phyloP scores from a whole-genome alignment of 2,113 vertebrate species.

The Pseudopipra pipra region DNA sequence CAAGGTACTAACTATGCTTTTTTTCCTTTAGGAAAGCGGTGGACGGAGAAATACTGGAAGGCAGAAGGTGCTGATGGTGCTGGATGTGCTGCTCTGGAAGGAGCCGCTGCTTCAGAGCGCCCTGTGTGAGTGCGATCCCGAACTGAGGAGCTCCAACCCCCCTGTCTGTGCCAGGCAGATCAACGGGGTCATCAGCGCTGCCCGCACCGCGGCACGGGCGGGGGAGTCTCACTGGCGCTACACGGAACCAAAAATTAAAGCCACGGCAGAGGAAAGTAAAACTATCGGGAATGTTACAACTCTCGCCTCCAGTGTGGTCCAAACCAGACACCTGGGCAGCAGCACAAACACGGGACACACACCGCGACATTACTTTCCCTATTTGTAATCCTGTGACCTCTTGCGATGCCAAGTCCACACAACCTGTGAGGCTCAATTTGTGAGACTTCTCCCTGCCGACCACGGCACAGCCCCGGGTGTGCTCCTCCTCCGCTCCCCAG shows the following conservation, averaged over 20 bases:
- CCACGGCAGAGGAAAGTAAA: rapidly evolving
- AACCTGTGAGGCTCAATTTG: rapidly evolving
- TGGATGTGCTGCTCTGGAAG: background rate
- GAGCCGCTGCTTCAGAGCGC: background rate
- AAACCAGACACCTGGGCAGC: rapidly evolving
- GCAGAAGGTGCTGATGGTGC: background rate
- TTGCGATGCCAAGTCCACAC: rapidly evolving
- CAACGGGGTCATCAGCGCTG: too few species aligned
- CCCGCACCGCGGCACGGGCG: rapidly evolving
- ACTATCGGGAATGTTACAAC: rapidly evolving
- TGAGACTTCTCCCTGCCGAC: rapidly evolving
- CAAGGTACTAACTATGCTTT: background rate
- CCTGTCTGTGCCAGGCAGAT: rapidly evolving
- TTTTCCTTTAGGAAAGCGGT: background rate
- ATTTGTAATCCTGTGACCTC: rapidly evolving
- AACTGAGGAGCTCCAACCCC: rapidly evolving
- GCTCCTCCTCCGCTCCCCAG: background rate
- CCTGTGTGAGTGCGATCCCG: rapidly evolving
- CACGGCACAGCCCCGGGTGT: rapidly evolving
- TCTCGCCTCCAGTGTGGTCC: rapidly evolving
- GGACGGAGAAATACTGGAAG: background rate
- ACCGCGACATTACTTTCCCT: rapidly evolving
- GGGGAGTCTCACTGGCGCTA: rapidly evolving
- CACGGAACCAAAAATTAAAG: rapidly evolving
- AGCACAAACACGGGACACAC: rapidly evolving